Percentiles rank a stretch among this genome's conserved stretches.
Conservation (phyloP, 1,140 invertebrate genomes). For the Sycophaga agraensis region DNA sequence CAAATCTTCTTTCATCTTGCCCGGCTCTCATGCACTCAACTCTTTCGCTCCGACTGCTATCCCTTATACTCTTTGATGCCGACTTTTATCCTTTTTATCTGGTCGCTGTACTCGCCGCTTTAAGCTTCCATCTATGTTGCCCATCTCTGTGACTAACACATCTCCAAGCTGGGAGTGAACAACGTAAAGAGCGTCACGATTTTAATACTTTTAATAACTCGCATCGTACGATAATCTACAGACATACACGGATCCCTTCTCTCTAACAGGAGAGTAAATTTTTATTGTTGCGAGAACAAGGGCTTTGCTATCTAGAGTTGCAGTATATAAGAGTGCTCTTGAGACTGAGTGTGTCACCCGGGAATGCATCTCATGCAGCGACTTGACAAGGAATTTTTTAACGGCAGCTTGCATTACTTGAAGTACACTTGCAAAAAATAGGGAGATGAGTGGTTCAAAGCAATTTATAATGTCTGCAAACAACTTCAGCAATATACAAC, state of each 20-base stretch:
- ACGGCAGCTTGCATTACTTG: too few species aligned
- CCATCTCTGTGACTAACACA: slow-evolving; percentile 4
- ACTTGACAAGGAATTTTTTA: too few species aligned
- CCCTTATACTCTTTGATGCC: slow-evolving; percentile 33
- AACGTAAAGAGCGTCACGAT: slow-evolving; percentile 43
- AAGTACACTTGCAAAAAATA: too few species aligned
- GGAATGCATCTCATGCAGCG: slow-evolving; percentile 11
- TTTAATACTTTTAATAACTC: slow-evolving; percentile 57
- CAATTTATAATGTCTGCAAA: too few species aligned
- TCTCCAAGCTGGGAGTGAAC: too few species aligned
- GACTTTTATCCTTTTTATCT: slow-evolving; percentile 31
- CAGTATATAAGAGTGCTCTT: slow-evolving; percentile 9
- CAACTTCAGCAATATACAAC: too few species aligned
- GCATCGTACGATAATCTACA: slow-evolving; percentile 50
- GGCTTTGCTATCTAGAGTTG: too few species aligned
- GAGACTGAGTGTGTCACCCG: not conserved
- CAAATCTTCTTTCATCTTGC: slow-evolving; percentile 7
- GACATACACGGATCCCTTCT: not conserved
- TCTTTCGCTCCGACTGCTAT: slow-evolving; percentile 13
- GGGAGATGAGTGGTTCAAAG: too few species aligned
- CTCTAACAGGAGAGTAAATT: slow-evolving; percentile 10
- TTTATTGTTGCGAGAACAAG: slow-evolving; percentile 16
- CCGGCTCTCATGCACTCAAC: slow-evolving; percentile 17
- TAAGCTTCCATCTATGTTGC: slow-evolving; percentile 7
- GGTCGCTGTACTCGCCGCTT: slow-evolving; percentile 13